These are phyloP conservation scores for Leuciscus waleckii DNA, from an alignment of 2,797 vertebrate species.

Conservation along the genomic window DNA sequence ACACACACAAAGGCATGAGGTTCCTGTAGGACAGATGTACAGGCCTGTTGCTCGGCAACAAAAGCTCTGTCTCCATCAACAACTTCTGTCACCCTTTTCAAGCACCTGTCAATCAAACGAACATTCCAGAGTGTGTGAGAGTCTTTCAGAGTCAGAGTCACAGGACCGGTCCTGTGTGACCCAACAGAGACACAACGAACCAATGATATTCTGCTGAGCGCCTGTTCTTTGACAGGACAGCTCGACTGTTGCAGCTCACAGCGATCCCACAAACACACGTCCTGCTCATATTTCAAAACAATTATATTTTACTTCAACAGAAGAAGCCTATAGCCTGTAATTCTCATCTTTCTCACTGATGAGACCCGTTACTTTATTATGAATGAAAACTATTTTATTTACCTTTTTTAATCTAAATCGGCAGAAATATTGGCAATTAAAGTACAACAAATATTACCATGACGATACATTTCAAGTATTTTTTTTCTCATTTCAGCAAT, in stretches of 20 bases:
- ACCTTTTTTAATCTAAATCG: not conserved
- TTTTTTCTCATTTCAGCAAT: not conserved
- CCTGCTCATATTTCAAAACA: not conserved
- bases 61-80: constrained; percentile 56
- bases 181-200: not conserved
- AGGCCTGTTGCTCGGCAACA: constrained; percentile 56
- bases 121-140: constrained; percentile 21
- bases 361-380: not conserved
- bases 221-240: not conserved
- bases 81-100: constrained; percentile 58
- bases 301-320: not conserved
- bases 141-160: not conserved
- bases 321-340: not conserved
- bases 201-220: not conserved
- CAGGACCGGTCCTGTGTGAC: not conserved
- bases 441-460: not conserved
- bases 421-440: not conserved
- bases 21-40: constrained; percentile 37
- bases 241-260: not conserved
- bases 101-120: constrained; percentile 70
- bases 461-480: not conserved
- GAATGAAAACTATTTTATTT: not conserved
- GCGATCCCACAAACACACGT: not conserved
- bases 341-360: not conserved
- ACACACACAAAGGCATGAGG: constrained; percentile 35